Base-by-base conservation (phyloP, 2,113 vertebrate genomes). In the Cyanoderma ruficeps region DNA sequence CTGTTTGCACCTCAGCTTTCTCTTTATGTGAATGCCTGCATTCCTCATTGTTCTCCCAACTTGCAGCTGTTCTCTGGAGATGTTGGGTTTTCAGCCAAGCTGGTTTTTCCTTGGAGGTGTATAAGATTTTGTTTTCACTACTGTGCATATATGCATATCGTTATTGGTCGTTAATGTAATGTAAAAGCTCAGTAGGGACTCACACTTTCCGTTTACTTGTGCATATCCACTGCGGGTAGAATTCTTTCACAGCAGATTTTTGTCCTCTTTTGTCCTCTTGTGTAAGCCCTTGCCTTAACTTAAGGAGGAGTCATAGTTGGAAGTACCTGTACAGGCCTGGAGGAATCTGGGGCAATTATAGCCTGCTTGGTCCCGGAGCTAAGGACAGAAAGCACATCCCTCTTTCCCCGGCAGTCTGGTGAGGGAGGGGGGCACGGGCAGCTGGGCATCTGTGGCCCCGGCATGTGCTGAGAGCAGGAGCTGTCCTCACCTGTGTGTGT, bases 401-500 rank as follows among this genome's bases (percentile, higher is more conserved):
- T n/a, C 22, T 79, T 55, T 35, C 15, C 3, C 11, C 15, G 12
- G 42, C 22, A 25, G 18, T 14, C 13, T 0, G 1, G 2, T n/a
- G 33, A 1, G 4, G 53, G 8, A 65, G 18, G 1, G 2, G 16
- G 35, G 6, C 0, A 2, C 5, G 79, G 44, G 5, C 18, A 11
- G 39, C 71, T 65, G 61, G 44, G 9, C 4, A 3, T 6, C 35
- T 20, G 35, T 49, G 19, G 28, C 31, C 16, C 6, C 0, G 0
- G 13, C 17, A 24, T 4, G 2, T 55, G 17, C 20, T 6, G 18
- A 25, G 39, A 50, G 15, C 11, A 35, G 7, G 21, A 3, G 1
- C 27, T 57, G 19, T 47, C 46, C 13, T 52, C 11, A 3, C 15
- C 14, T 31, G 1, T 46, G 57, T 24, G 7, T 13, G 9, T 13